A percentile compares a stretch with the other conserved stretches of the same genome.
phyloP scores from a whole-genome alignment of 2,888 invertebrate species.

The Ophion ellenae region DNA sequence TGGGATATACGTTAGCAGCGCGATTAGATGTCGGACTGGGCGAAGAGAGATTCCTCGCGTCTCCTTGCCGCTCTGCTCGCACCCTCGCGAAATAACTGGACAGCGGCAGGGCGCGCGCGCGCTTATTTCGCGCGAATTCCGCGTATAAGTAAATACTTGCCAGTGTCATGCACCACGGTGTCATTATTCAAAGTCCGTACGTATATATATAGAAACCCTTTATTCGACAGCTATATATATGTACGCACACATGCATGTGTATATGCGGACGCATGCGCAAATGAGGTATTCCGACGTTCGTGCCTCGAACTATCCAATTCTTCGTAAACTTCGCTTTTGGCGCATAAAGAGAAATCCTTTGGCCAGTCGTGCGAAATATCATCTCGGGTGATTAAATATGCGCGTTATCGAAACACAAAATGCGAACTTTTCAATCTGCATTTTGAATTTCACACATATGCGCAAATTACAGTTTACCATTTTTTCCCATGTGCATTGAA shows the following conservation, averaged over 20 bases:
- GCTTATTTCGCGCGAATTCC: conserved; percentile 35
- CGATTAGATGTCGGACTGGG: conserved; percentile 46
- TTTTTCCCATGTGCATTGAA: too few relatives aligned
- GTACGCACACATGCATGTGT: background rate
- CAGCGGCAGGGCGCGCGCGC: conserved; percentile 1
- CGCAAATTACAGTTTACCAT: too few relatives aligned
- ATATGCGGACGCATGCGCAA: background rate
- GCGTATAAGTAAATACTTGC: conserved; percentile 35
- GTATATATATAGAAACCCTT: conserved; percentile 25
- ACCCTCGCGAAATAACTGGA: conserved; percentile 60
- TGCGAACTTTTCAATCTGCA: background rate
- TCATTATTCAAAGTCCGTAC: conserved; percentile 35
- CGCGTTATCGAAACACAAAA: background rate
- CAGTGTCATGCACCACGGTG: conserved; percentile 31
- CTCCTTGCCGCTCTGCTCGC: conserved; percentile 21
- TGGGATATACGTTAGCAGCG: conserved; percentile 16
- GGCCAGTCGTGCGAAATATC: background rate
- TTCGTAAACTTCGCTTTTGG: background rate
- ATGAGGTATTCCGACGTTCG: background rate
- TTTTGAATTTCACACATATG: too few relatives aligned
- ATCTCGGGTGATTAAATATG: background rate
- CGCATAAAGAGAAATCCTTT: background rate
- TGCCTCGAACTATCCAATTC: background rate
- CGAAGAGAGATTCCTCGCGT: conserved; percentile 41
- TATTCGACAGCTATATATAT: conserved; percentile 6